A percentile compares a stretch with the other conserved stretches of the same genome.
Conservation (phyloP, 1,140 invertebrate species). For the Coptotermes formosanus region DNA sequence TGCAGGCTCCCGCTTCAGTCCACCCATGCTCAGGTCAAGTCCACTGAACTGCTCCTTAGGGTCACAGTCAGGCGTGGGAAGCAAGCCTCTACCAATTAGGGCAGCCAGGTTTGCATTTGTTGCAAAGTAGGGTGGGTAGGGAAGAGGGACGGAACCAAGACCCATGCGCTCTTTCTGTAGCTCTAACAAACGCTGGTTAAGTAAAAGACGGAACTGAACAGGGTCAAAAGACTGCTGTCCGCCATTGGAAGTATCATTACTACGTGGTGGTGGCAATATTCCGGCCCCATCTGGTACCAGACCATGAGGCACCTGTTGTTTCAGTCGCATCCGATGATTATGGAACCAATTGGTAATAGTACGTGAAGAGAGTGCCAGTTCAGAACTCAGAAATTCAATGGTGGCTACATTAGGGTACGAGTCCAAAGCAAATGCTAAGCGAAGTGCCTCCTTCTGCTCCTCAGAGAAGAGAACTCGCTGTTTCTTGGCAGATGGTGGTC, state of each 20-base stretch:
- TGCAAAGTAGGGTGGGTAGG: conserved; percentile 72
- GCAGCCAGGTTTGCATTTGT: conserved; percentile 71
- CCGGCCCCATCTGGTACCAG: conserved; percentile 54
- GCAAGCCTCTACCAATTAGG: conserved; percentile 61
- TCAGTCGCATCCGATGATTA: conserved; percentile 97
- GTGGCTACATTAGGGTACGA: conserved; percentile 94
- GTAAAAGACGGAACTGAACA: conserved; percentile 81
- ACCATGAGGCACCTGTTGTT: conserved; percentile 76
- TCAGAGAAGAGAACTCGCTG: conserved; percentile 94
- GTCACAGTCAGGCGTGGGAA: conserved; percentile 54
- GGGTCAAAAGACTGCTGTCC: conserved; percentile 72
- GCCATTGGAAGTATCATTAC: conserved; percentile 57
- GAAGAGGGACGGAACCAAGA: conserved; percentile 56
- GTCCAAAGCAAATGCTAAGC: conserved; percentile 90
- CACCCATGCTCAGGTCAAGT: conserved; percentile 76
- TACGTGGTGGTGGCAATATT: conserved; percentile 65
- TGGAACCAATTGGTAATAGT: conserved; percentile 99
- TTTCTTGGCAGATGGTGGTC: conserved; percentile 79
- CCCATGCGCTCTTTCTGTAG: conserved; percentile 79
- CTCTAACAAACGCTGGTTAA: conserved; percentile 84
- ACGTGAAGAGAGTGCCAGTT: conserved; percentile 87
- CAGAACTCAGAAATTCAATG: conserved; percentile 90
- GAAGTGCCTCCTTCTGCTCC: conserved; percentile 95
- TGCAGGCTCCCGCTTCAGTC: conserved; percentile 67
- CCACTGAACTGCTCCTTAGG: conserved; percentile 73